phyloP scores from a whole-genome alignment of 2,888 invertebrate species.

The Sepiola atlantica region DNA sequence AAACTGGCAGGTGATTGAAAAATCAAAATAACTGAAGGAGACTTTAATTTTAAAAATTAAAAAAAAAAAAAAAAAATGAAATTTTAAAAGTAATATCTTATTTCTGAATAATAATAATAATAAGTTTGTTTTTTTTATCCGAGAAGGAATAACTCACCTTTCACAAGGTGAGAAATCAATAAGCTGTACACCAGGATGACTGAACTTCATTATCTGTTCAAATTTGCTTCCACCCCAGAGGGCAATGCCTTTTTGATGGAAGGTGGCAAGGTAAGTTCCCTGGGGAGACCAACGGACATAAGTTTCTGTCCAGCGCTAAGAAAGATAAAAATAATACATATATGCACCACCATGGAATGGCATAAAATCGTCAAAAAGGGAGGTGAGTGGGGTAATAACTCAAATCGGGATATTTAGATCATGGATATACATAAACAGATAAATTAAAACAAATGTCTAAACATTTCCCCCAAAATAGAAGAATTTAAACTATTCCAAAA shows the following conservation, averaged over 20 bases:
- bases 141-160: conserved; percentile 78
- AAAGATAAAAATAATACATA: conserved; percentile 37
- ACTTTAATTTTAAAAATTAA: too few relatives aligned
- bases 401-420: too few relatives aligned
- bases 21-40: too few relatives aligned
- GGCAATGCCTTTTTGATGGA: conserved; percentile 95
- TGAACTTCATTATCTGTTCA: conserved; percentile 92
- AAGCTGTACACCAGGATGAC: conserved; percentile 89
- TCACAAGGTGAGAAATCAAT: conserved; percentile 99
- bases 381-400: too few relatives aligned
- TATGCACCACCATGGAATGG: background rate
- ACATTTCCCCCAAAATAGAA: too few relatives aligned
- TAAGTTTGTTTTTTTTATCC: background rate
- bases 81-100: background rate
- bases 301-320: conserved; percentile 94
- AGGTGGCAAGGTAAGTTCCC: conserved; percentile 96
- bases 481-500: too few relatives aligned
- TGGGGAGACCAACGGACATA: conserved; percentile 98
- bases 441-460: too few relatives aligned
- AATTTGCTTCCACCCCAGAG: conserved; percentile 98
- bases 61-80: background rate
- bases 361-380: too few relatives aligned
- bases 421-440: too few relatives aligned
- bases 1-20: background rate
- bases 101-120: too few relatives aligned